These are phyloP conservation scores for Drosophila niveifrons DNA, from an alignment of 2,888 invertebrate genomes.

Conservation along the genomic window DNA sequence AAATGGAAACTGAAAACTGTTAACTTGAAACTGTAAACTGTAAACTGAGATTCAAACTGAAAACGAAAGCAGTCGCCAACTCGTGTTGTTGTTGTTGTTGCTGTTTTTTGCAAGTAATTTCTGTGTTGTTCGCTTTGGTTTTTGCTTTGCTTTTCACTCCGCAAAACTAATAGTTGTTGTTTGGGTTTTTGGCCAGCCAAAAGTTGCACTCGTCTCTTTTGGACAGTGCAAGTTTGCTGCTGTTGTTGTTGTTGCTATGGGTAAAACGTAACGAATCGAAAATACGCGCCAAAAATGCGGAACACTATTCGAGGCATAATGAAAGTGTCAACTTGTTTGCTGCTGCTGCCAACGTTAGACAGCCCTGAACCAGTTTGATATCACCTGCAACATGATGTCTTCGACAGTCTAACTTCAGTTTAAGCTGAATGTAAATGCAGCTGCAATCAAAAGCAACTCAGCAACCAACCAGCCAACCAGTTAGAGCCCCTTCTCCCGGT, in stretches of 20 bases:
- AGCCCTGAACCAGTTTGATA: constrained; percentile 59
- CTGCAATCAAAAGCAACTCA: constrained; percentile 11
- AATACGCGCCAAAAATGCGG: constrained; percentile 74
- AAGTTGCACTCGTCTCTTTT: constrained; percentile 69
- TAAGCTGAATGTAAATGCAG: constrained; percentile 24
- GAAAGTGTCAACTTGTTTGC: constrained; percentile 77
- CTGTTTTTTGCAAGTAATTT: constrained; percentile 58
- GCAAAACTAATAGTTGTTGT: constrained; percentile 38
- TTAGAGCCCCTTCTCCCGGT: neutral
- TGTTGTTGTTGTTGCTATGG: constrained; percentile 6
- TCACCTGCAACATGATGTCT: constrained; percentile 41
- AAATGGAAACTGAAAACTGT: constrained; percentile 57
- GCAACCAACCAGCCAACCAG: constrained; percentile 9
- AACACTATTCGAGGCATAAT: constrained; percentile 61
- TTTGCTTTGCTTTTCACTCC: constrained; percentile 75
- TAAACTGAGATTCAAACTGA: constrained; percentile 54
- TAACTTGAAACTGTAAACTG: constrained; percentile 37
- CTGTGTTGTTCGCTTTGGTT: constrained; percentile 38
- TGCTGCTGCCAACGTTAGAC: constrained; percentile 23
- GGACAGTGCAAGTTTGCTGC: constrained; percentile 65
- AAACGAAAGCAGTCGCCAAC: constrained; percentile 73
- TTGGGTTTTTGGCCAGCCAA: constrained; percentile 62
- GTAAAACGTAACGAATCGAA: constrained; percentile 54
- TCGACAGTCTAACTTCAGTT: constrained; percentile 1
- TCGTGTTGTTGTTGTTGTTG: constrained; percentile 23